Evolutionary conservation across 1,140 invertebrate species (phyloP).

Genomic region (Rhizoglyphus robini): DNA sequence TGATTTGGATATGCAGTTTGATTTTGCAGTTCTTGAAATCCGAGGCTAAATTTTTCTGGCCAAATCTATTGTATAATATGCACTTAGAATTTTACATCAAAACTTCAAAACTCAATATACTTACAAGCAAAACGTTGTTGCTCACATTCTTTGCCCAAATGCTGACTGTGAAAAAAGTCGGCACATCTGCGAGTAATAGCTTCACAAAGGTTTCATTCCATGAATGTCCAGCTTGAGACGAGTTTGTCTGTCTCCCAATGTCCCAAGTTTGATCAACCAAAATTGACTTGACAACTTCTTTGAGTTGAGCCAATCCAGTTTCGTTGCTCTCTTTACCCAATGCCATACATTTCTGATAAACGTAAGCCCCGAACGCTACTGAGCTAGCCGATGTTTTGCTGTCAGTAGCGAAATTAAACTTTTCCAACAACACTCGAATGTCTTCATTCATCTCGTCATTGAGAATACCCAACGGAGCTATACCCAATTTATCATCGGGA

Average conservation of each 20-base stretch:
- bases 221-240: not conserved
- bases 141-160: not conserved
- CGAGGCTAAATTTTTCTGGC: not conserved
- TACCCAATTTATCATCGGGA: too few species aligned
- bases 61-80: not conserved
- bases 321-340: not conserved
- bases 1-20: not conserved
- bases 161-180: not conserved
- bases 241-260: not conserved
- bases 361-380: too few species aligned
- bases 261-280: not conserved
- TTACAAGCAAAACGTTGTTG: not conserved
- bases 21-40: not conserved
- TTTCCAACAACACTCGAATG: too few species aligned
- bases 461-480: too few species aligned
- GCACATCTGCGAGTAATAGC: not conserved
- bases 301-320: not conserved
- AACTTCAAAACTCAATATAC: not conserved
- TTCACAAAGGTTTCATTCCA: not conserved
- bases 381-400: too few species aligned
- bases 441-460: too few species aligned
- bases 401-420: too few species aligned
- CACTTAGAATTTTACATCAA: not conserved
- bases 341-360: too few species aligned
- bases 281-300: not conserved